Evolutionary conservation across 1,140 invertebrate genomes (phyloP).

Genomic region (Sycophila sp.): DNA sequence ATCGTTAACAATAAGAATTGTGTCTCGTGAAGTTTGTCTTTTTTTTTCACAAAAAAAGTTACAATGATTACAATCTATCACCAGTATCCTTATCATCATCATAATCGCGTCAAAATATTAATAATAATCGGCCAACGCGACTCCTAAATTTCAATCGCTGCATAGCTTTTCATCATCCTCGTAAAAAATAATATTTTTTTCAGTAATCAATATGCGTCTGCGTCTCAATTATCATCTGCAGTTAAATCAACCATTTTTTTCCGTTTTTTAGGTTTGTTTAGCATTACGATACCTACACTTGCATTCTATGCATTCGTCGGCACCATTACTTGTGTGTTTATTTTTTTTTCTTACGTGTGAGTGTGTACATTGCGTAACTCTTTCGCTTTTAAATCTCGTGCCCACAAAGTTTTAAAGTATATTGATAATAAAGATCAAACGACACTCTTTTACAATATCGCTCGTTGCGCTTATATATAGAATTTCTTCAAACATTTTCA

Average conservation of each 20-base stretch:
- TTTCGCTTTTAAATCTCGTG: slow-evolving; percentile 40
- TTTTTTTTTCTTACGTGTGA: too few relatives aligned
- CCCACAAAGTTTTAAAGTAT: slow-evolving; percentile 57
- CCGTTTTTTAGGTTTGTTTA: slow-evolving; percentile 14
- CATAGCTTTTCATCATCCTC: neutral
- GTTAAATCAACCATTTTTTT: slow-evolving; percentile 20
- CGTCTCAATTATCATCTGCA: neutral
- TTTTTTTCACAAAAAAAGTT: slow-evolving; percentile 50
- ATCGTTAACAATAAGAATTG: slow-evolving; percentile 53
- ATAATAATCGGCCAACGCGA: neutral
- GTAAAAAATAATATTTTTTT: slow-evolving; percentile 14
- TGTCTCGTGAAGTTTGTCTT: slow-evolving; percentile 34
- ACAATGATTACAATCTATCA: slow-evolving; percentile 45
- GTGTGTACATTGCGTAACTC: slow-evolving; percentile 4
- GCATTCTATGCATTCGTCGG: slow-evolving; percentile 11
- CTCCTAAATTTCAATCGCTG: slow-evolving; percentile 1
- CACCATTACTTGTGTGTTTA: slow-evolving; percentile 8
- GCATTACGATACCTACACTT: slow-evolving; percentile 14
- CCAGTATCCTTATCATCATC: slow-evolving; percentile 43
- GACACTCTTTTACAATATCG: slow-evolving; percentile 56
- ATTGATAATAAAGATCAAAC: slow-evolving; percentile 50
- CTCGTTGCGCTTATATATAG: slow-evolving; percentile 56
- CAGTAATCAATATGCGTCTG: slow-evolving; percentile 5
- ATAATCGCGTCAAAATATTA: slow-evolving; percentile 44
- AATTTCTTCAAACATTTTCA: slow-evolving; percentile 60